phyloP scores from a whole-genome alignment of 30 jellyfish, hydroid and myxozoan species.

The Mastigias papua region DNA sequence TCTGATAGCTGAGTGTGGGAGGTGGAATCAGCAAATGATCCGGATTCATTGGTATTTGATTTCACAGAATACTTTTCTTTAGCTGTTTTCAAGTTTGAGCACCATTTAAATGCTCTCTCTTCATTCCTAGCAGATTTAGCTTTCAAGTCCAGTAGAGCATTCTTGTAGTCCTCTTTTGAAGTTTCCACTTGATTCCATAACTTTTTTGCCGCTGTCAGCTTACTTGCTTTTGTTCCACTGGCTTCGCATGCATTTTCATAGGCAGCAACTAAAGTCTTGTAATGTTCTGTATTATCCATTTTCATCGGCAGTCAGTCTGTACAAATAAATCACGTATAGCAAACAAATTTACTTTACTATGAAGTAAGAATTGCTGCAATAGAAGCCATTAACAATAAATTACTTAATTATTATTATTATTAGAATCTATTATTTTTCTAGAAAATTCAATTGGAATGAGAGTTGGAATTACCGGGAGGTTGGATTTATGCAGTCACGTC shows the following conservation, averaged over 20 bases:
- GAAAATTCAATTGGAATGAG: too few relatives aligned
- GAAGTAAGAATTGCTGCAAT: too few relatives aligned
- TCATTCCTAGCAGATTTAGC: neutral
- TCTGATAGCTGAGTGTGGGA: too few relatives aligned
- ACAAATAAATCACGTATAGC: too few relatives aligned
- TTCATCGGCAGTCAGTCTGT: neutral
- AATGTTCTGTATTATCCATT: neutral
- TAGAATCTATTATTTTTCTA: too few relatives aligned
- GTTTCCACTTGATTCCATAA: neutral
- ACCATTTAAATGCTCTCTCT: neutral
- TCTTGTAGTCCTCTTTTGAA: neutral
- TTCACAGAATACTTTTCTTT: neutral
- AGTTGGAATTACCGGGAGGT: too few relatives aligned
- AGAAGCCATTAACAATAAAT: too few relatives aligned
- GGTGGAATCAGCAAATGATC: neutral
- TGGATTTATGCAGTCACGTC: too few relatives aligned
- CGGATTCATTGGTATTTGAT: neutral
- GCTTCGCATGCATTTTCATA: neutral
- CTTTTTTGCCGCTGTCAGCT: neutral
- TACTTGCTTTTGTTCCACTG: neutral
- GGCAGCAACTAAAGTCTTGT: neutral
- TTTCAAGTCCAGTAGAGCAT: neutral
- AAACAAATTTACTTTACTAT: too few relatives aligned
- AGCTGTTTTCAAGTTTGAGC: neutral
- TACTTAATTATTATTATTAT: too few relatives aligned